These are phyloP conservation scores for Zaprionus camerounensis DNA, from an alignment of 1,140 invertebrate genomes.

Conservation along the genomic window DNA sequence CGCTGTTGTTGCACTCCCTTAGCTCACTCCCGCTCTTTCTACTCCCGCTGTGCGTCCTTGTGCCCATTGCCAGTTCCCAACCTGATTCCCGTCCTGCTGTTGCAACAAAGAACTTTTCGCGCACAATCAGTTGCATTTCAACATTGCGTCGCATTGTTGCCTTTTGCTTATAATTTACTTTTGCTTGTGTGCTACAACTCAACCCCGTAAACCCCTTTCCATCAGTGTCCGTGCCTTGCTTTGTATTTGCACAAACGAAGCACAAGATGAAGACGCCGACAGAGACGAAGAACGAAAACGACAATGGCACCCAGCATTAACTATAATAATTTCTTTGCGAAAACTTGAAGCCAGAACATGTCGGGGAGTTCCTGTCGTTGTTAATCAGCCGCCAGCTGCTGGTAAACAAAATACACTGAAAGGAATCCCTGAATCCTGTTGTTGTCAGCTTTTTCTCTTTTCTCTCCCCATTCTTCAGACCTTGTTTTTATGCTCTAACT, in stretches of 20 bases:
- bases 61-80: slow-evolving; percentile 20
- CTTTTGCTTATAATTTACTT: slow-evolving; percentile 81
- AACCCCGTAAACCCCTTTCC: background rate
- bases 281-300: slow-evolving; percentile 22
- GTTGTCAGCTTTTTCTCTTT: slow-evolving; percentile 8
- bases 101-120: slow-evolving; percentile 75
- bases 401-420: slow-evolving; percentile 72
- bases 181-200: slow-evolving; percentile 61
- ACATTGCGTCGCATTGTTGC: slow-evolving; percentile 73
- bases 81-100: slow-evolving; percentile 9
- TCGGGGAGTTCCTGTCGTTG: slow-evolving; percentile 56
- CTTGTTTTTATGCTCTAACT: background rate
- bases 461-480: too few species aligned
- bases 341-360: slow-evolving; percentile 41
- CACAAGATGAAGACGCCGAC: slow-evolving; percentile 1
- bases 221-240: slow-evolving; percentile 24
- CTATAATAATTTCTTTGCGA: slow-evolving; percentile 67
- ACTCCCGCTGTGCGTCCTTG: slow-evolving; percentile 9
- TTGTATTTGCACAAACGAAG: slow-evolving; percentile 42
- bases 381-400: slow-evolving; percentile 76
- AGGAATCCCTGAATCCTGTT: slow-evolving; percentile 32
- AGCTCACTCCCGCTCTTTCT: background rate
- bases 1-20: slow-evolving; percentile 7
- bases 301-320: slow-evolving; percentile 72
- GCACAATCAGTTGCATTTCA: slow-evolving; percentile 82